Base-by-base conservation (phyloP, 1,140 invertebrate species). In the Brachionus angularis region DNA sequence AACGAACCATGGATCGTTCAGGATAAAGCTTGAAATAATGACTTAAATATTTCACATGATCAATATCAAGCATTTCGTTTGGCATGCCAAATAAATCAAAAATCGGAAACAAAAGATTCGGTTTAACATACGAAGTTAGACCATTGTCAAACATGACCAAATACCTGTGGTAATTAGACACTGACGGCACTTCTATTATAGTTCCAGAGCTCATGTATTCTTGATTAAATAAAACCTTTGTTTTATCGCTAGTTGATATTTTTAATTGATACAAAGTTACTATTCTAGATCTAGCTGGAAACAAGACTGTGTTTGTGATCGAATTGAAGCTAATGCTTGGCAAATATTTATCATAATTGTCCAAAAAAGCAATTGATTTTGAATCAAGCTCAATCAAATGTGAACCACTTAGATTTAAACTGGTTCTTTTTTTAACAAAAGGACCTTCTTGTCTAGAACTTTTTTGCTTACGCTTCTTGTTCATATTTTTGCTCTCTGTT, bases 81-180 rank as follows among this genome's bases (percentile, higher is more conserved):
- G 67, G 46, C 31, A 29, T 34, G 25, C 34, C 50, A 42, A 50
- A 71, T 18, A 52, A 31, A 8, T 71, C 46, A 27, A 52, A 52
- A 16, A 71, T 50, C 21, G 49, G 46, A 52, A 50, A 52, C 1
- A 52, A 25, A 71, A 36, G 46, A 36, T 52, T 36, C 2, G 67
- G 49, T 18, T 50, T 53, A 14, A 50, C 33, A 39, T 71, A 71
- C 12, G 31, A 50, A 4, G 42, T 34, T 3, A 52, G 14, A 16
- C 49, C 67, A 44, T 71, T 50, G 27, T 71, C 67, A 44, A 71
- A 71, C 21, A 71, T 52, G 16, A 71, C 42, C 21, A 71, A 36
- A 36, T 71, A 71, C 4, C 67, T 46, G 18, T 36, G 10, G 33
- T 29, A 55, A 16, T 71, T 71, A 14, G 18, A n/a, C 3, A 55